These are phyloP conservation scores for Parochlus steinenii DNA, from an alignment of 2,888 invertebrate species.

Conservation along the genomic window DNA sequence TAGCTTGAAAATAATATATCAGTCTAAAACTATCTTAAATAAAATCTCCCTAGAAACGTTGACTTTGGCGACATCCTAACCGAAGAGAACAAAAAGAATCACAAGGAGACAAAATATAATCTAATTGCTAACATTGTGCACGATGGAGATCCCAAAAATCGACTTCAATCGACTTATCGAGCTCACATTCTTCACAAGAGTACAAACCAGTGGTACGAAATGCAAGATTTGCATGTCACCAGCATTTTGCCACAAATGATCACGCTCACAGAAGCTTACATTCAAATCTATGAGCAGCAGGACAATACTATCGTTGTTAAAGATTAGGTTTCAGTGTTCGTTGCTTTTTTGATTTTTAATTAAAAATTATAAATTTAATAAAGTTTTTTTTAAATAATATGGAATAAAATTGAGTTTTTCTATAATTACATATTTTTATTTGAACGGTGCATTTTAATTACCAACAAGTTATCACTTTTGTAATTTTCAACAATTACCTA, in stretches of 20 bases:
- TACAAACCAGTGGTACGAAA: slow-evolving; percentile 72
- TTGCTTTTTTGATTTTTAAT: too few relatives aligned
- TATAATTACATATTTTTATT: too few relatives aligned
- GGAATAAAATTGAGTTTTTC: too few relatives aligned
- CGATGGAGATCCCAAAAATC: slow-evolving; percentile 87
- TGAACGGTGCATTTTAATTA: too few relatives aligned
- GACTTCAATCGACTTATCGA: slow-evolving; percentile 84
- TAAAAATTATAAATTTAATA: too few relatives aligned
- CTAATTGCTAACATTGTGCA: slow-evolving; percentile 98
- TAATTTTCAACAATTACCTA: too few relatives aligned
- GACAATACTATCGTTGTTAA: not conserved
- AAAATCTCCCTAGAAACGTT: slow-evolving; percentile 57
- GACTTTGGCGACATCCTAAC: slow-evolving; percentile 92
- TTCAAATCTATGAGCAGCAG: slow-evolving; percentile 60
- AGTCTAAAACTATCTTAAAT: slow-evolving; percentile 7
- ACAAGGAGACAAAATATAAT: slow-evolving; percentile 82
- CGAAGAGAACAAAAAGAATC: slow-evolving; percentile 59
- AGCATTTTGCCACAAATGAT: slow-evolving; percentile 99
- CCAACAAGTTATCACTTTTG: too few relatives aligned
- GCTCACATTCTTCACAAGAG: slow-evolving; percentile 85
- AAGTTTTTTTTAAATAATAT: too few relatives aligned
- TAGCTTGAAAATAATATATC: slow-evolving; percentile 16
- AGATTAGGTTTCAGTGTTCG: too few relatives aligned
- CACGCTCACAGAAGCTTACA: slow-evolving; percentile 95
- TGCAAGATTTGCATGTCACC: slow-evolving; percentile 96